Percentiles rank a stretch among this genome's conserved stretches.
Evolutionary conservation across 1,140 invertebrate genomes (phyloP).

Genomic region (Stenopsyche tienmushanensis): DNA sequence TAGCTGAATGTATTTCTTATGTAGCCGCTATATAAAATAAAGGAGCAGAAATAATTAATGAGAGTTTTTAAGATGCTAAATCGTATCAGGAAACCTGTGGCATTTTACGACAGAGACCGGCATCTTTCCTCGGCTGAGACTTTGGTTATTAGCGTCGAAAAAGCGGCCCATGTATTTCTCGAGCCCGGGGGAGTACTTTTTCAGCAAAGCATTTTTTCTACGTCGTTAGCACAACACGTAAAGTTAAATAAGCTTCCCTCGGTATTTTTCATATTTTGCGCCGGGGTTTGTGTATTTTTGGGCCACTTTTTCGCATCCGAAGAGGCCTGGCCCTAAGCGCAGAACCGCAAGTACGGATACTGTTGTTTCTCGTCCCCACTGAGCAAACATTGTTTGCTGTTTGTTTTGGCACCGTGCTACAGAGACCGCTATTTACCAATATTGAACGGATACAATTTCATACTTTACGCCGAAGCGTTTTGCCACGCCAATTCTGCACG

Average conservation of each 20-base stretch:
- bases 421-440: constrained; percentile 19
- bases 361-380: neutral
- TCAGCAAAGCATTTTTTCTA: neutral
- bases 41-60: too few species aligned
- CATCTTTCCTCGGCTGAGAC: too few species aligned
- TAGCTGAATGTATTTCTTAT: too few species aligned
- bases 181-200: too few species aligned
- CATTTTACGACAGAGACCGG: too few species aligned
- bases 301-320: neutral
- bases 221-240: neutral
- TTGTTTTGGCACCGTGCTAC: constrained; percentile 16
- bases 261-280: neutral
- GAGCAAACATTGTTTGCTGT: constrained; percentile 15
- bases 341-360: too few species aligned
- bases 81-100: too few species aligned
- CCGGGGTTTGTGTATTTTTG: constrained; percentile 13
- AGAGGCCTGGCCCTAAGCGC: too few species aligned
- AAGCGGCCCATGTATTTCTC: too few species aligned
- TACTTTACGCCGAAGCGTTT: constrained; percentile 7
- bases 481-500: constrained; percentile 14
- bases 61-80: too few species aligned
- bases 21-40: too few species aligned
- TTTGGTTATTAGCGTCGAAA: too few species aligned
- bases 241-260: constrained; percentile 4
- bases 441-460: constrained; percentile 19